Evolutionary conservation across 2,888 invertebrate species (phyloP).

Genomic region (Drosophila kambysellisi): DNA sequence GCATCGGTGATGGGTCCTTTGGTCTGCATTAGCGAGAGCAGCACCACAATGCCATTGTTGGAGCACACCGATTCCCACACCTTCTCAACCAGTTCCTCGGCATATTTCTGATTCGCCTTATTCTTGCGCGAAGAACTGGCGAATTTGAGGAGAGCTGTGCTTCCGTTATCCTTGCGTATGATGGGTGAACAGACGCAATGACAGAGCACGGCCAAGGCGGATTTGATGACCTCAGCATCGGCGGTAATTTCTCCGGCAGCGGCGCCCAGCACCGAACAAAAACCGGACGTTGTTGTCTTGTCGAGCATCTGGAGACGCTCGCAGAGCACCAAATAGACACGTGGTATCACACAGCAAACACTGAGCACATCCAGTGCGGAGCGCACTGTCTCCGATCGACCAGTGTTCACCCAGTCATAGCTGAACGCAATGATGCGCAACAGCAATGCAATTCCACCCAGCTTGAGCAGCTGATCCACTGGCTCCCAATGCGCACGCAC

Average conservation of each 20-base stretch:
- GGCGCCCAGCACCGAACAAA: constrained; percentile 93
- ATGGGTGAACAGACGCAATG: constrained; percentile 98
- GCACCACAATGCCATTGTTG: constrained; percentile 98
- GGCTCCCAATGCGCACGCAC: constrained; percentile 94
- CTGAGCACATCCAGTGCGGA: constrained; percentile 94
- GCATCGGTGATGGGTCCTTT: constrained; percentile 99
- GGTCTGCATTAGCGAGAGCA: constrained; percentile 94
- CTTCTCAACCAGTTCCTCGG: constrained; percentile 95
- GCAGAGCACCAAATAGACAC: constrained; percentile 90
- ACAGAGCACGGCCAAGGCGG: constrained; percentile 95
- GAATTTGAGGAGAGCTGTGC: constrained; percentile 70
- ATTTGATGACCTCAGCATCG: constrained; percentile 96
- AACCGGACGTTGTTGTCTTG: constrained; percentile 91
- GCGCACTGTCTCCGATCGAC: constrained; percentile 92
- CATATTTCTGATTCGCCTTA: constrained; percentile 88
- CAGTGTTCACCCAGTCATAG: constrained; percentile 93
- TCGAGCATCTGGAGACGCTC: constrained; percentile 92
- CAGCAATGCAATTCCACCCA: constrained; percentile 93
- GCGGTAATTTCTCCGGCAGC: constrained; percentile 96
- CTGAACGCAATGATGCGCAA: constrained; percentile 95
- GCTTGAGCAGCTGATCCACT: constrained; percentile 93
- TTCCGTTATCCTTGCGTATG: constrained; percentile 84
- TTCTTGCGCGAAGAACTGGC: constrained; percentile 74
- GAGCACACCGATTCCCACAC: constrained; percentile 97
- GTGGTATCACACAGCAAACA: constrained; percentile 95